Percentiles rank a stretch among this genome's conserved stretches.
Evolutionary conservation across 2,797 vertebrate species (phyloP).

Genomic region (Clangula hyemalis): DNA sequence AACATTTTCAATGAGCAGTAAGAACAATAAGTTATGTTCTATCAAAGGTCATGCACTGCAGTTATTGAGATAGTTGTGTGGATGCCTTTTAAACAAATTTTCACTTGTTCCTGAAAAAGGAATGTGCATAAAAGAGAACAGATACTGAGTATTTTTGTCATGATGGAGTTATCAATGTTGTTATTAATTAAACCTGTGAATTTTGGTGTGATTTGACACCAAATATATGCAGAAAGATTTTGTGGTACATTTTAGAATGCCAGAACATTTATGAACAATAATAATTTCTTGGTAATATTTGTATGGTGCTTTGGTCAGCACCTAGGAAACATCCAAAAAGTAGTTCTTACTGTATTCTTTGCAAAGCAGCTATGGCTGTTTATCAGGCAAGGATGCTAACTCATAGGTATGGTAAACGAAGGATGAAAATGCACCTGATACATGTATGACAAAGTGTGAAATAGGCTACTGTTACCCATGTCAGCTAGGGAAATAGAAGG

Average conservation of each 20-base stretch:
- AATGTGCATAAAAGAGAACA: background rate
- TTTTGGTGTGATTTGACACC: background rate
- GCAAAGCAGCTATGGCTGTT: too few species aligned
- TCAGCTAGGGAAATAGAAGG: background rate
- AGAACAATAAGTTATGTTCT: background rate
- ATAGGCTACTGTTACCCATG: background rate
- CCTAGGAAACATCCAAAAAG: background rate
- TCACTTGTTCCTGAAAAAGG: background rate
- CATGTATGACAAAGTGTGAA: background rate
- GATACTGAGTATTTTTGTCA: background rate
- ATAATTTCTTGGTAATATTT: background rate
- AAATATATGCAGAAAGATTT: background rate
- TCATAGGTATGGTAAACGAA: background rate
- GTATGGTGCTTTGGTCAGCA: background rate
- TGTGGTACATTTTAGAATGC: background rate
- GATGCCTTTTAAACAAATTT: background rate
- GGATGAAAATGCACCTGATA: background rate
- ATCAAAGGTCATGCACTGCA: background rate
- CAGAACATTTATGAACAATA: background rate
- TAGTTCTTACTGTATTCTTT: background rate
- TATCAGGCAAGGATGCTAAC: background rate
- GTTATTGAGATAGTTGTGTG: background rate
- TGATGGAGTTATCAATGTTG: background rate
- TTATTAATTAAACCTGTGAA: background rate
- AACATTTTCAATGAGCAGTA: background rate